A percentile compares a stretch with the other conserved stretches of the same genome.
Evolutionary conservation across 2,113 vertebrate species (phyloP).

Genomic region (Caloenas nicobarica): DNA sequence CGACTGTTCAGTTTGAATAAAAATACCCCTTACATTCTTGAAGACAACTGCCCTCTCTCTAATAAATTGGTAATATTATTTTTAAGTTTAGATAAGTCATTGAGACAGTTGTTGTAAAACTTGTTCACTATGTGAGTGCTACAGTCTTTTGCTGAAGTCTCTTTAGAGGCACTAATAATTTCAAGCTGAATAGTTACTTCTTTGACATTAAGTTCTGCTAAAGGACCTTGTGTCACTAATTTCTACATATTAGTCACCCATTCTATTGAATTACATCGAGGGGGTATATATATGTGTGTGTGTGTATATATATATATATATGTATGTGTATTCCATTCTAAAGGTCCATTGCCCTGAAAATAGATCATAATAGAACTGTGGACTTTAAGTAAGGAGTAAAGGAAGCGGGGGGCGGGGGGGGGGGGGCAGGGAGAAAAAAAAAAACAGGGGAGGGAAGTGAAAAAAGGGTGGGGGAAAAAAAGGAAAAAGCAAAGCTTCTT

Average conservation of each 20-base stretch:
- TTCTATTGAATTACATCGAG: background rate
- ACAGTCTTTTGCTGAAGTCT: background rate
- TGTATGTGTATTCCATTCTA: background rate
- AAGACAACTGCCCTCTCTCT: background rate
- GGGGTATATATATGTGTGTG: too few relatives aligned
- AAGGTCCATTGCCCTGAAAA: background rate
- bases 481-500: background rate
- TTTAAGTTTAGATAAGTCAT: background rate
- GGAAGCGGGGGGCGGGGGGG: too few relatives aligned
- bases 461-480: background rate
- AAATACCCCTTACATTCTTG: background rate
- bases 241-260: background rate
- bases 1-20: background rate
- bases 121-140: background rate
- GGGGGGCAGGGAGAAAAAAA: rapidly evolving
- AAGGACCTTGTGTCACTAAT: background rate
- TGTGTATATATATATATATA: too few relatives aligned
- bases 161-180: background rate
- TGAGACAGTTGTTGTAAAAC: background rate
- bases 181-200: background rate
- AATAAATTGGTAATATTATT: background rate
- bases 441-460: too few relatives aligned
- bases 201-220: background rate
- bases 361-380: background rate
- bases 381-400: background rate